A percentile compares a stretch with the other conserved stretches of the same genome.
phyloP scores from a whole-genome alignment of 2,888 invertebrate species.

The Onchidella celtica region DNA sequence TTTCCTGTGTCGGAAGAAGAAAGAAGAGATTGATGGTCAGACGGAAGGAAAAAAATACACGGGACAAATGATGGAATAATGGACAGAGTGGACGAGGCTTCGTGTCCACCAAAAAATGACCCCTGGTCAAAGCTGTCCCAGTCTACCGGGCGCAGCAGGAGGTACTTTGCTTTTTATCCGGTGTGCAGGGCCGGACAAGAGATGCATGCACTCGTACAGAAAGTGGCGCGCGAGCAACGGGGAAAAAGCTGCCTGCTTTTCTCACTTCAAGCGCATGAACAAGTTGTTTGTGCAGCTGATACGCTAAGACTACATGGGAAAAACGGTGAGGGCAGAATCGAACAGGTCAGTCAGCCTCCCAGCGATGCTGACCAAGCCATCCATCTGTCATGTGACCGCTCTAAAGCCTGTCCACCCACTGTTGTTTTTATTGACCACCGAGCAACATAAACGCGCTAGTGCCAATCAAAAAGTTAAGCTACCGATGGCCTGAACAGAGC shows the following conservation, averaged over 20 bases:
- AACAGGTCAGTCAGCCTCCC: not conserved
- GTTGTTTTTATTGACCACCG: too few relatives aligned
- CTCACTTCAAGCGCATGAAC: not conserved
- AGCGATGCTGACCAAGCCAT: not conserved
- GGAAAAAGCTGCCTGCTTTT: not conserved
- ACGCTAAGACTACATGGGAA: not conserved
- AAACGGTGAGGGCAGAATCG: not conserved
- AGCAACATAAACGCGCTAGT: too few relatives aligned
- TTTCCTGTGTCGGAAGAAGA: not conserved
- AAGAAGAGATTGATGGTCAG: not conserved
- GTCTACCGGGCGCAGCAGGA: not conserved
- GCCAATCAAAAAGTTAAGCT: too few relatives aligned
- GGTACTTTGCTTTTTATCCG: not conserved
- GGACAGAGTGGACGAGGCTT: not conserved
- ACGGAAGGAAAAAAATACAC: not conserved
- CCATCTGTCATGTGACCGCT: conserved; percentile 19
- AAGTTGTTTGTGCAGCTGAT: conserved; percentile 17
- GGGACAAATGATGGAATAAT: conserved; percentile 17
- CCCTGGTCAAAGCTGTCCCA: conserved; percentile 24
- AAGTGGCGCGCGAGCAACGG: not conserved
- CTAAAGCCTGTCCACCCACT: too few relatives aligned
- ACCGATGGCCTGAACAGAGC: too few relatives aligned
- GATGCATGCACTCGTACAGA: not conserved
- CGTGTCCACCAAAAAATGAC: conserved; percentile 39
- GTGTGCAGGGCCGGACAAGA: not conserved